These are phyloP conservation scores for Mactra quadrangularis DNA, from an alignment of 1,140 invertebrate species.

Conservation along the genomic window DNA sequence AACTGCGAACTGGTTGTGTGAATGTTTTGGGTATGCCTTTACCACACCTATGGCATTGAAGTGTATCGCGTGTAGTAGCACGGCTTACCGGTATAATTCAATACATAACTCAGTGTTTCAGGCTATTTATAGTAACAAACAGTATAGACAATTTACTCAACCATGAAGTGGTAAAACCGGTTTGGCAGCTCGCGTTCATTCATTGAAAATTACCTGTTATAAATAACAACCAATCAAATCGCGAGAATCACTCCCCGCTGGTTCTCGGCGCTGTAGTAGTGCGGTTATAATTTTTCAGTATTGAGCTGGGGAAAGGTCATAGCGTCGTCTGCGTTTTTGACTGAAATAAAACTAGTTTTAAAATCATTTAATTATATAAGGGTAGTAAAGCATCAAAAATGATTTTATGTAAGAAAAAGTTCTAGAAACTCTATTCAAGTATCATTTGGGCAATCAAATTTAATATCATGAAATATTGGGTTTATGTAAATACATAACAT, in stretches of 20 bases:
- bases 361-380: no score
- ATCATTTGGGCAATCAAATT: no score
- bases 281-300: no score
- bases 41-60: constrained; percentile 55
- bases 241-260: not conserved
- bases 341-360: no score
- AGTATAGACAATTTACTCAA: constrained; percentile 23
- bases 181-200: constrained; percentile 48
- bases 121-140: constrained; percentile 35
- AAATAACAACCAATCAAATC: constrained; percentile 2
- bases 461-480: no score
- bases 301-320: no score
- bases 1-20: constrained; percentile 12
- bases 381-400: no score
- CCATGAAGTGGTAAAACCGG: constrained; percentile 56
- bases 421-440: no score
- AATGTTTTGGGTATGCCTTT: constrained; percentile 34
- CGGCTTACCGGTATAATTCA: constrained; percentile 29
- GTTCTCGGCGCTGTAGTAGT: no score
- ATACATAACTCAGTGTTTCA: not conserved
- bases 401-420: no score
- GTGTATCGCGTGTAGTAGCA: constrained; percentile 8
- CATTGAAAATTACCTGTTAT: constrained; percentile 6
- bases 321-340: no score
- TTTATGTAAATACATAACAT: no score